phyloP scores from a whole-genome alignment of 2,888 invertebrate species.

The Amiota mariae region DNA sequence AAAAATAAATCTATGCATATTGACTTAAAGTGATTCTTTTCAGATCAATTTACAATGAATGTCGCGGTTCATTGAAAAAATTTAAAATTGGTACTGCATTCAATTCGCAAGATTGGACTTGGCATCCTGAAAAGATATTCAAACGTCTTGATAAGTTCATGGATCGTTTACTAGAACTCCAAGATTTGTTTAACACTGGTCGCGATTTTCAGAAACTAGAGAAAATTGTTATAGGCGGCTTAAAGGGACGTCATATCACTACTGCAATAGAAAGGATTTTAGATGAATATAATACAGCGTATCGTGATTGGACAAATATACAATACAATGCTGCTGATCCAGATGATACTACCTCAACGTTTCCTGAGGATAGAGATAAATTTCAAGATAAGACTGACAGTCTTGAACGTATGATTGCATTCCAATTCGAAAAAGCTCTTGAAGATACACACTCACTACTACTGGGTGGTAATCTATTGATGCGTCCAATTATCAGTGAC shows the following conservation, averaged over 20 bases:
- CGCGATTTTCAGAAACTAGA: conserved; percentile 90
- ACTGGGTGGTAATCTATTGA: conserved; percentile 83
- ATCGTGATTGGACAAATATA: conserved; percentile 74
- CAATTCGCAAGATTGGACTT: conserved; percentile 81
- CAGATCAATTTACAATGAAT: conserved; percentile 74
- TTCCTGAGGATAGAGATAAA: conserved; percentile 78
- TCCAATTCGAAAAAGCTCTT: conserved; percentile 86
- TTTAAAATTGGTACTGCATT: conserved; percentile 64
- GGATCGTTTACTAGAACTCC: conserved; percentile 78
- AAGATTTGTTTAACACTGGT: conserved; percentile 83
- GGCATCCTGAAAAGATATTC: conserved; percentile 83
- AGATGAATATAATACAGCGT: conserved; percentile 62
- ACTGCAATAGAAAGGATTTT: conserved; percentile 74
- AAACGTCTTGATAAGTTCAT: conserved; percentile 79
- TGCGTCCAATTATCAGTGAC: conserved; percentile 82
- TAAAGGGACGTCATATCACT: conserved; percentile 78
- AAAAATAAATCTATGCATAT: background rate
- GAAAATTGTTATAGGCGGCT: conserved; percentile 85
- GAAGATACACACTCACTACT: conserved; percentile 84
- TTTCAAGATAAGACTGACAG: conserved; percentile 80
- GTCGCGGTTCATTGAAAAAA: conserved; percentile 72
- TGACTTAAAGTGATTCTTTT: background rate
- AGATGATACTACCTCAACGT: conserved; percentile 79
- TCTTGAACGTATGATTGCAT: conserved; percentile 85
- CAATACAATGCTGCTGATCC: conserved; percentile 85